Evolutionary conservation across 2,888 invertebrate genomes (phyloP), one percentile per base, ranked within the genome.

Genomic region (Temnothorax ravouxi): DNA sequence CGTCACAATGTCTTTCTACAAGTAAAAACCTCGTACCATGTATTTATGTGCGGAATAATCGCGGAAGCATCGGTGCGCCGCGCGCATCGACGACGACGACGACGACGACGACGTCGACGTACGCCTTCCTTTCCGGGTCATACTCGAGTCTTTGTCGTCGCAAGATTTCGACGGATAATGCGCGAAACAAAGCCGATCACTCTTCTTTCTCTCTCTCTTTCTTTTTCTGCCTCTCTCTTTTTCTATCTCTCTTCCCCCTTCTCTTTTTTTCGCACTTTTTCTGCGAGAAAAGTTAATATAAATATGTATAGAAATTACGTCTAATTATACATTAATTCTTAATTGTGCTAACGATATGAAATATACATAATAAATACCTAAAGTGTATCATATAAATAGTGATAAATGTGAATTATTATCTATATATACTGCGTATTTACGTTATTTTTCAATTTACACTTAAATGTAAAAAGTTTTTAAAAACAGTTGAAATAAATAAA

Each of bases 91-190:
- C 15, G 34, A 34, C 34, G 61, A 44, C 69, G 18, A 15, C 34
- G 61, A 44, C 69, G 18, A 15, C 18, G 44, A 44, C 15, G 34
- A 34, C 34, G 61, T 29, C 69, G 18, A 15, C 61, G 75, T 50
- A 64, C 13, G 64, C 50, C 38, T 64, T 64, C 62, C 64, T 64
- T 64, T 76, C 0, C 47, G 29, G 47, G 47, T 34, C 61, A 75
- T 38, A 38, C 8, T 8, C 13, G 15, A 52, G 38, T 72, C 21
- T 64, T 76, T 21, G 59, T 61, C 29, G 9, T 15, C 34, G 64
- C 6, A 15, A 64, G 76, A 76, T 76, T 25, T 29, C 4, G 38
- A 52, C 52, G n/a, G 76, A 66, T 76, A 76, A 18, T 3, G 11
- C 50, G 62, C 38, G 18, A 64, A 38, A 56, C 25, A 56, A 76